A percentile compares a stretch with the other conserved stretches of the same genome.
Conservation (phyloP, 2,797 vertebrate genomes). For the Dermochelys coriacea region DNA sequence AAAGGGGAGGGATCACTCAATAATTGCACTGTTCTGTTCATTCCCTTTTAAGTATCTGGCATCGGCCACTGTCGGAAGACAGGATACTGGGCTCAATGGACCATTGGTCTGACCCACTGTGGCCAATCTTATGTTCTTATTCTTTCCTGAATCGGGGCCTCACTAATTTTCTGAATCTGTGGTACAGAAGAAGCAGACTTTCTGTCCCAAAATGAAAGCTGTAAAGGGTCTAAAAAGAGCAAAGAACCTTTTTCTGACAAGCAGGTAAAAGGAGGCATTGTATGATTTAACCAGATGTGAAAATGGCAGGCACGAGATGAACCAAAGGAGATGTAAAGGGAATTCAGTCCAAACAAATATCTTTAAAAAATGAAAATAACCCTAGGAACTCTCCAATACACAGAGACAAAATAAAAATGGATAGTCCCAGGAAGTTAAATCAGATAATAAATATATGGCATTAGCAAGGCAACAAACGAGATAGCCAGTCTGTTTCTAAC, state of each 20-base stretch:
- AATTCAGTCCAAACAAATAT: neutral
- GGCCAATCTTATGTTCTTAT: neutral
- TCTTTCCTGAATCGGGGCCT: neutral
- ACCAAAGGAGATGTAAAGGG: neutral
- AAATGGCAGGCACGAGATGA: neutral
- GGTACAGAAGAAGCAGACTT: neutral
- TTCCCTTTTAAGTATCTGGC: neutral
- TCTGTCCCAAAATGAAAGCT: neutral
- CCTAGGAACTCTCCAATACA: neutral
- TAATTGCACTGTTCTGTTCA: neutral
- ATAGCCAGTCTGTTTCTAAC: neutral
- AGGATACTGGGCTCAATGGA: neutral
- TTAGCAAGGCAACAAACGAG: neutral
- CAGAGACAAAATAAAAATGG: neutral
- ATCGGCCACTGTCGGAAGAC: neutral
- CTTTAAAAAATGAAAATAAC: neutral
- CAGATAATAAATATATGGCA: accelerated
- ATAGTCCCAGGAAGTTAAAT: neutral
- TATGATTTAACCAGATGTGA: neutral
- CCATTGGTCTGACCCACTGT: neutral
- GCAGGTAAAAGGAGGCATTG: neutral
- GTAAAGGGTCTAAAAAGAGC: neutral
- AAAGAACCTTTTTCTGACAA: neutral
- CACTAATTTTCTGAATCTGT: neutral
- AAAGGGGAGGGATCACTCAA: neutral